Evolutionary conservation across 64 coral and sea anemone genomes (phyloP), one percentile per base, ranked within the genome.

Genomic region (Montipora foliosa): DNA sequence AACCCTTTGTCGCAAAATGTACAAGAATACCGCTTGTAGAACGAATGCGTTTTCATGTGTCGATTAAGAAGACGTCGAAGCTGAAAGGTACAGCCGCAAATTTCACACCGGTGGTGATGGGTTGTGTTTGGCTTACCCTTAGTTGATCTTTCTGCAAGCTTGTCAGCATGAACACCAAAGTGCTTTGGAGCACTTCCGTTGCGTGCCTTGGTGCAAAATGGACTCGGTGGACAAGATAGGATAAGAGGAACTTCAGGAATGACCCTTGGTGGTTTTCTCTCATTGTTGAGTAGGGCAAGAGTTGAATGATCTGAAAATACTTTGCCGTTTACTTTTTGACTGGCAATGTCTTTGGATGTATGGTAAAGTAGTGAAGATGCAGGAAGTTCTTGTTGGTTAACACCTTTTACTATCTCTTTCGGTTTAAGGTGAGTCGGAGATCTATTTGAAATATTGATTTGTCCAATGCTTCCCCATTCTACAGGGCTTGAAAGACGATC

Each of bases 41-140:
- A 99, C 7, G 98, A 99, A 86, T 99, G 98, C 15, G 95, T 94
- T 86, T 99, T 99, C 66, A 99, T 67, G 59, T 99, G 98, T 14
- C 95, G 85, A 87, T 94, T 96, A 16, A 99, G 78, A 1, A 92
- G 86, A 5, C 98, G 89, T 47, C 91, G 96, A 17, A 97, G 79
- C 1, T 93, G 91, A 22, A 97, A 97, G 0, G 93, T 92, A 6
- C 80, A 78, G 17, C 90, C 87, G 21, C 96, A 97, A 19, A 97
- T 79, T 16, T 93, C 96, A 71, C 96, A 97, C 69, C 91, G 95
- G 69, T 97, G 94, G 37, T 78, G 74, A 15, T 88, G 83, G 57
- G 47, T 68, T 73, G 52, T 5, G 59, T 14, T 78, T 78, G 60
- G 55, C 62, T 17, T 59, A 14, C 2, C 11, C 77, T 57, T 91